Conservation (phyloP, 2,888 invertebrate genomes). For the Luperina testacea region DNA sequence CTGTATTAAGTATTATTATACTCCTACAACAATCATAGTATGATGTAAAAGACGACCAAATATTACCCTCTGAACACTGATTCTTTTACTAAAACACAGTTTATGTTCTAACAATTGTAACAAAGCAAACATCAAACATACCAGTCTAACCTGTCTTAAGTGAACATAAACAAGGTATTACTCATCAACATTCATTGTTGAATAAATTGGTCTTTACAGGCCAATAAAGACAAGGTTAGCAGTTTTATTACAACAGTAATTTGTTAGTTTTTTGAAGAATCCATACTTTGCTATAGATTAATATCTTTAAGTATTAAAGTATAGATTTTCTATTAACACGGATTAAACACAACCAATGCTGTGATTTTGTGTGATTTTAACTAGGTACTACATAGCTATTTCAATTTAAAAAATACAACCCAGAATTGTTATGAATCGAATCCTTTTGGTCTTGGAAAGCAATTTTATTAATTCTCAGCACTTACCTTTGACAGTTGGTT, state of each 20-base stretch:
- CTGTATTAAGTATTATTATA: constrained; percentile 4
- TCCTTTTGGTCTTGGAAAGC: neutral
- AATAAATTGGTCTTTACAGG: neutral
- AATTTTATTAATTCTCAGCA: neutral
- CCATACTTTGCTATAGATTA: too few relatives aligned
- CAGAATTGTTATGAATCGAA: neutral
- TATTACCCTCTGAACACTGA: neutral
- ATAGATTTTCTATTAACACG: neutral
- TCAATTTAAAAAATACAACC: neutral
- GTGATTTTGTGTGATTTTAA: neutral
- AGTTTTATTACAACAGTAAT: neutral
- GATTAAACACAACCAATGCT: neutral
- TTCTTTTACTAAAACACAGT: neutral
- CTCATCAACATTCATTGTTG: constrained; percentile 15
- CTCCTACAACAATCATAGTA: constrained; percentile 16
- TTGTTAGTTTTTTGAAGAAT: neutral
- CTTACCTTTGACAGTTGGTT: constrained; percentile 91
- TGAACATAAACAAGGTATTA: constrained; percentile 2
- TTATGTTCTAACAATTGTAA: neutral
- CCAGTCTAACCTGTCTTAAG: neutral
- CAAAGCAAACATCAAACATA: neutral
- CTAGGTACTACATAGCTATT: neutral
- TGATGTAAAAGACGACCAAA: neutral
- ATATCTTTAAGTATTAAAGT: too few relatives aligned
- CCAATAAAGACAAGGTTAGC: neutral